Evolutionary conservation across 2,888 invertebrate genomes (phyloP), one percentile per base, ranked within the genome.

Genomic region (Gisinianus flammeolus): DNA sequence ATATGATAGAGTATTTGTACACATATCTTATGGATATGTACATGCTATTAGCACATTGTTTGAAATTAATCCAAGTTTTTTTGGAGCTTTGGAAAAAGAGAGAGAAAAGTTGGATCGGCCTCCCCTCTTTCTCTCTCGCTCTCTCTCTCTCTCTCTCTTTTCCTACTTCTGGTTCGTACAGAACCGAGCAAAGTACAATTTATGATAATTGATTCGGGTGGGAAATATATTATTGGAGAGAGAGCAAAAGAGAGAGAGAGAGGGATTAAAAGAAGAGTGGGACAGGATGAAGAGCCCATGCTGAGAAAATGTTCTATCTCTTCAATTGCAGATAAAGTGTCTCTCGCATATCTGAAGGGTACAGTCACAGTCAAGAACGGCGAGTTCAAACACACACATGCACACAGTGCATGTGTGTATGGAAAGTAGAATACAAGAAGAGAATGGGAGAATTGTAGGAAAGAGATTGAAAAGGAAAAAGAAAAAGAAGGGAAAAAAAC

Each of bases 251-350:
- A n/a, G n/a, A n/a, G n/a, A n/a, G n/a, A n/a, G n/a, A n/a, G n/a
- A n/a, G n/a, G 62, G 28, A 64, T 64, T 64, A 64, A 64, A 64
- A 24, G 62, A 64, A 26, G 28, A 28, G n/a, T 24, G 24, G 5
- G n/a, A 10, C 22, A 28, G 58, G n/a, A 22, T 6, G 26, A 64
- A 12, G 22, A 22, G 22, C 4, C 22, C n/a, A 64, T 6, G 22
- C n/a, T n/a, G 62, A 64, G 62, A 26, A 22, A 64, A 64, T 64
- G 54, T 54, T 54, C 62, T 22, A 64, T 64, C 28, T 28, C 28
- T 28, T 64, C 62, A 64, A 64, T 64, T 64, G 62, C 62, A 64
- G 62, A 64, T 64, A 64, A 64, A 64, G 22, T 28, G 62, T 64
- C 24, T 64, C 62, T 26, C 62, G 54, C 54, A 54, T 54, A 54